phyloP scores from a whole-genome alignment of 2,888 invertebrate species.

The Pyrrhosoma nymphula region DNA sequence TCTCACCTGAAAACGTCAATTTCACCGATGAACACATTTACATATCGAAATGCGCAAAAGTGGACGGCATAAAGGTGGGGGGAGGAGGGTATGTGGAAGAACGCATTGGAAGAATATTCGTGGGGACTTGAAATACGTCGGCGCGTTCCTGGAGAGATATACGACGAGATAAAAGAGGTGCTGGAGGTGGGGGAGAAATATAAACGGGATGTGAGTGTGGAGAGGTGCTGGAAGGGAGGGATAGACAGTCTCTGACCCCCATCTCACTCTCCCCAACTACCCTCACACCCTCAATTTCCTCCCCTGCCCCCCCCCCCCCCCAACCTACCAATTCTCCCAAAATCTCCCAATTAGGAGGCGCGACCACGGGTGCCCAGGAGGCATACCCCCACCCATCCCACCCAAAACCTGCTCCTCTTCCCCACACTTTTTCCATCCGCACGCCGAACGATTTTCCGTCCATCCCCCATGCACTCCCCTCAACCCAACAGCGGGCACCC shows the following conservation, averaged over 20 bases:
- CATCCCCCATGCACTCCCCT: not conserved
- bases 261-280: not conserved
- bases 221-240: not conserved
- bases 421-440: not conserved
- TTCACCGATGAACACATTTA: too few relatives aligned
- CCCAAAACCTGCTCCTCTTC: too few relatives aligned
- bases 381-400: not conserved
- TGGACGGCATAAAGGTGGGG: too few relatives aligned
- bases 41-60: too few relatives aligned
- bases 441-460: constrained; percentile 12
- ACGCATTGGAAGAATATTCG: not conserved
- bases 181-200: not conserved
- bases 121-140: not conserved
- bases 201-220: not conserved
- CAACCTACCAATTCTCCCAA: not conserved
- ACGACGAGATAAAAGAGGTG: not conserved
- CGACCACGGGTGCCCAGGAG: constrained; percentile 43
- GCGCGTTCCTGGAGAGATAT: not conserved
- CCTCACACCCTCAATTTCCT: not conserved
- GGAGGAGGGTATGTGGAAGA: too few relatives aligned
- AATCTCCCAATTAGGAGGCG: constrained; percentile 53
- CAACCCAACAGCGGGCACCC: not conserved
- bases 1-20: too few relatives aligned
- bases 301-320: not conserved
- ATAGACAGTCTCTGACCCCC: not conserved